Evolutionary conservation across 1,140 invertebrate genomes (phyloP).

Genomic region (Philopotamus ludificatus): DNA sequence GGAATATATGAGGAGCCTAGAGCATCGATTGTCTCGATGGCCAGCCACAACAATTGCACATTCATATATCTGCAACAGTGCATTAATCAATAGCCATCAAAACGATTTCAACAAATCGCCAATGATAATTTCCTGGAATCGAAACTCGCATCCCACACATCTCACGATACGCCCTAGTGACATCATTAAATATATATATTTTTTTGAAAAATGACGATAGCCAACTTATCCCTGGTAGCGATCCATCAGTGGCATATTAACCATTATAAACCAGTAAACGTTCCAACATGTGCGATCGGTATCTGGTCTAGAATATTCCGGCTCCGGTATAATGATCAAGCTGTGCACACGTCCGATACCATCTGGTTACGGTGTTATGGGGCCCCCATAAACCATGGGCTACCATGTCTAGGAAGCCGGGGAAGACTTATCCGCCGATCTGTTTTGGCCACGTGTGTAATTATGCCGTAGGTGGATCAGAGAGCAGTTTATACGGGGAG

Average conservation of each 20-base stretch:
- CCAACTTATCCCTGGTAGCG: not conserved
- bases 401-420: constrained; percentile 12
- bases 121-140: too few species aligned
- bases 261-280: constrained; percentile 19
- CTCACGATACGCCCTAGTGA: too few species aligned
- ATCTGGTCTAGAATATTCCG: constrained; percentile 1
- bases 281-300: constrained; percentile 5
- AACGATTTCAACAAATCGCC: too few species aligned
- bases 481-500: too few species aligned
- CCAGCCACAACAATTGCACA: too few species aligned
- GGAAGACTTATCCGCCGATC: constrained; percentile 6
- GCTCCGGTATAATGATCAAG: not conserved
- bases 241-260: constrained; percentile 1
- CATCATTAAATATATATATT: too few species aligned
- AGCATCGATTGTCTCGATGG: too few species aligned
- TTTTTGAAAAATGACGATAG: too few species aligned
- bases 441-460: constrained; percentile 5
- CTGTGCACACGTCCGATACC: constrained; percentile 26
- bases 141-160: too few species aligned
- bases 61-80: too few species aligned
- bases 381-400: constrained; percentile 9
- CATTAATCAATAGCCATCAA: too few species aligned
- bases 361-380: constrained; percentile 11
- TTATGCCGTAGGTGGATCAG: not conserved
- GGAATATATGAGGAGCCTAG: too few species aligned